phyloP scores from a whole-genome alignment of 2,888 invertebrate species.

The Apotomis betuletana region DNA sequence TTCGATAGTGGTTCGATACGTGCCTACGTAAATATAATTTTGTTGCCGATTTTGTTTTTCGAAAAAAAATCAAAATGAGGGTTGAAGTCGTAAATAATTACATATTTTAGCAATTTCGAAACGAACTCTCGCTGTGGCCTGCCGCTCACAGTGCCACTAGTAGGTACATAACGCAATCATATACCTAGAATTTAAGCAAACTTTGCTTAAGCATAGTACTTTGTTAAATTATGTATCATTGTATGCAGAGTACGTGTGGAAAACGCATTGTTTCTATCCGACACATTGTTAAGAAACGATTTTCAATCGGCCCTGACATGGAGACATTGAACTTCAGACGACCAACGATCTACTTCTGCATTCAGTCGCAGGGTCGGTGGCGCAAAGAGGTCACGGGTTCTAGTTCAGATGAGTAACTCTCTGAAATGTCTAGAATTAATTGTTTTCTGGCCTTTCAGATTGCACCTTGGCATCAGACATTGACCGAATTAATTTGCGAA shows the following conservation, averaged over 20 bases:
- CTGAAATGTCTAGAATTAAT: constrained; percentile 54
- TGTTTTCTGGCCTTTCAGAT: constrained; percentile 46
- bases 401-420: constrained; percentile 51
- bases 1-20: no score
- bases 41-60: no score
- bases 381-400: constrained; percentile 69
- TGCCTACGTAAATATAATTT: no score
- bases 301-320: constrained; percentile 46
- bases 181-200: not conserved
- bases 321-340: constrained; percentile 67
- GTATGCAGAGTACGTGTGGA: constrained; percentile 33
- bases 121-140: no score
- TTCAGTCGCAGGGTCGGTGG: constrained; percentile 59
- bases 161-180: not conserved
- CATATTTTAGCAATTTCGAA: no score
- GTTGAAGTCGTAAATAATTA: no score
- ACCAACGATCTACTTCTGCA: constrained; percentile 18
- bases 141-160: no score
- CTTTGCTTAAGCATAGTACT: not conserved
- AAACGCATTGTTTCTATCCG: constrained; percentile 28
- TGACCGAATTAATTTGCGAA: constrained; percentile 29
- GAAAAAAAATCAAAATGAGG: no score
- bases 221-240: constrained; percentile 10
- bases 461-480: constrained; percentile 27
- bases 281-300: constrained; percentile 41